Conservation (phyloP, 2,113 vertebrate genomes). For the Cyanoderma ruficeps region DNA sequence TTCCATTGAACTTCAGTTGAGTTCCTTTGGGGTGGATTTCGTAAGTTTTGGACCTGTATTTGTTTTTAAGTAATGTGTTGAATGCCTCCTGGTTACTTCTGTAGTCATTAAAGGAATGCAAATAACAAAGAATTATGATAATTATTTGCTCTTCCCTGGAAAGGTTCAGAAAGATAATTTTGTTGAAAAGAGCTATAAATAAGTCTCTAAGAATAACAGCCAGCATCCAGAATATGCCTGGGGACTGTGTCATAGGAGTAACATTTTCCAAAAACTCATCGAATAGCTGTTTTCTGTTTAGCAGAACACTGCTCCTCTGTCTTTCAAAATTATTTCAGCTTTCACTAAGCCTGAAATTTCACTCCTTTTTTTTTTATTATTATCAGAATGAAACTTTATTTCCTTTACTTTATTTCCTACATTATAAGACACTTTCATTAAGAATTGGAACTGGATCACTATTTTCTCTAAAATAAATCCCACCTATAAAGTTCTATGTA, state of each 20-base stretch:
- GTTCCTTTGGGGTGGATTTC: background rate
- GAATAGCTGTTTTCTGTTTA: background rate
- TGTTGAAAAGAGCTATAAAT: background rate
- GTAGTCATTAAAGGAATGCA: background rate
- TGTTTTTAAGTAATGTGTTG: background rate
- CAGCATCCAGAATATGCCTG: background rate
- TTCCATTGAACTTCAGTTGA: background rate
- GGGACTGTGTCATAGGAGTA: background rate
- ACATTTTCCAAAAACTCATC: conserved; percentile 1
- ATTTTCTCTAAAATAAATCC: background rate
- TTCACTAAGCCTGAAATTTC: background rate
- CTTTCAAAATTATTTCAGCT: background rate
- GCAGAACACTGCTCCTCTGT: background rate
- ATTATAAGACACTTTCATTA: background rate
- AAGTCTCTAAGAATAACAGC: background rate
- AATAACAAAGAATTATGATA: background rate
- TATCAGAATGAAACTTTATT: background rate
- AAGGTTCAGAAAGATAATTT: background rate
- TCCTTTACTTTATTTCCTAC: background rate
- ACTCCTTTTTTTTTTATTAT: background rate
- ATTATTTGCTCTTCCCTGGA: background rate
- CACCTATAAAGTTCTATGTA: background rate
- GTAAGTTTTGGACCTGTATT: background rate
- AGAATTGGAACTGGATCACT: background rate
- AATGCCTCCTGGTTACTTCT: background rate